Evolutionary conservation across 2,113 vertebrate species (phyloP).

Genomic region (Mormoops blainvillei): DNA sequence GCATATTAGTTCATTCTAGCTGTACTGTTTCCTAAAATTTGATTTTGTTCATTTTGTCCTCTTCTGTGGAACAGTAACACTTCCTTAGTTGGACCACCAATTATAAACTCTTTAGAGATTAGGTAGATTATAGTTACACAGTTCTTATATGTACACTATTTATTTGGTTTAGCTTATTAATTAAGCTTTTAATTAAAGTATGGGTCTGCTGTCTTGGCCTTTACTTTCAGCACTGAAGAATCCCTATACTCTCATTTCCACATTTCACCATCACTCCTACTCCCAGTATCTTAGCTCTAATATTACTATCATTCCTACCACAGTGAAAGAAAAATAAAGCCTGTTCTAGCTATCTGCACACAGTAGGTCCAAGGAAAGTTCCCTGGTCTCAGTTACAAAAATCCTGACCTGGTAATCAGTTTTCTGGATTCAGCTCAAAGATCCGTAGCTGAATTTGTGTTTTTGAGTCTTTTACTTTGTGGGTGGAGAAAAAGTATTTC

Average conservation of each 20-base stretch:
- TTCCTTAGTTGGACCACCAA: background rate
- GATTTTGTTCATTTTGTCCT: background rate
- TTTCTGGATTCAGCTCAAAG: background rate
- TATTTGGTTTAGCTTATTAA: conserved; percentile 36
- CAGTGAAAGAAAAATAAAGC: background rate
- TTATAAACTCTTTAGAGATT: background rate
- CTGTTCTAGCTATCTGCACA: background rate
- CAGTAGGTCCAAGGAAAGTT: background rate
- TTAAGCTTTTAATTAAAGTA: background rate
- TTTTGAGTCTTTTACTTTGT: background rate
- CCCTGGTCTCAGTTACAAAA: background rate
- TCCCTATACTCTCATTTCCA: background rate
- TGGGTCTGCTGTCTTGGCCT: background rate
- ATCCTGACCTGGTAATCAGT: background rate
- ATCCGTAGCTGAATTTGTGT: background rate
- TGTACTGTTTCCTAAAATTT: conserved; percentile 4
- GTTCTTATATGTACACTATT: background rate
- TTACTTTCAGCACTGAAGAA: background rate
- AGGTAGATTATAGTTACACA: background rate
- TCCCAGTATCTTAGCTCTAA: background rate
- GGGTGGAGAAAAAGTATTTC: background rate
- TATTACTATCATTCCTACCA: background rate
- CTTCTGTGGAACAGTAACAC: background rate
- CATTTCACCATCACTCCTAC: background rate
- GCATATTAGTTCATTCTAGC: background rate